A percentile compares a stretch with the other conserved stretches of the same genome.
Conservation (phyloP, 2,888 invertebrate species). For the Pyralis farinalis region DNA sequence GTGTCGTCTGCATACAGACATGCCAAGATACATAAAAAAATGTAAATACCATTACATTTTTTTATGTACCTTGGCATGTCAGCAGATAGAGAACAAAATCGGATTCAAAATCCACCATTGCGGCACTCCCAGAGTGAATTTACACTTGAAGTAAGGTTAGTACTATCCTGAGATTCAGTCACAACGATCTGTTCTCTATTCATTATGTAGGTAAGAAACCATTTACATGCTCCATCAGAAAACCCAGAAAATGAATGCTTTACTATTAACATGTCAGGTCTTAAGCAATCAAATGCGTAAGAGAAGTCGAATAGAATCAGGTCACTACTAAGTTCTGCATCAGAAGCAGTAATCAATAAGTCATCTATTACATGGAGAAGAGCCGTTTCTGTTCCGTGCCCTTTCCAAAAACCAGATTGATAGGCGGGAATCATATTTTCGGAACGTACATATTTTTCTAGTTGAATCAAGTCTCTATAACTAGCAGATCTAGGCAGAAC, state of each 20-base stretch:
- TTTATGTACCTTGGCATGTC: slow-evolving; percentile 8
- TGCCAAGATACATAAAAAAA: too few relatives aligned
- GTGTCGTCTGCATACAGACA: slow-evolving; percentile 15
- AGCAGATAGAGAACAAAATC: slow-evolving; percentile 11
- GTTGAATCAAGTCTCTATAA: too few relatives aligned
- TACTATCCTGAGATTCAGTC: neutral
- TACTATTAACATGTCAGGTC: slow-evolving; percentile 8
- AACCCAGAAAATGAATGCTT: slow-evolving; percentile 15
- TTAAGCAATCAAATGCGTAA: slow-evolving; percentile 13
- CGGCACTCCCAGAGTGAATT: slow-evolving; percentile 4
- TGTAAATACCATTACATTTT: slow-evolving; percentile 10
- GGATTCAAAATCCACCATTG: slow-evolving; percentile 10
- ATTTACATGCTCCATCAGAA: slow-evolving; percentile 6
- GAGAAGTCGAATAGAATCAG: slow-evolving; percentile 17
- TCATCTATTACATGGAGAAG: slow-evolving; percentile 17
- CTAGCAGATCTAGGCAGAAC: neutral
- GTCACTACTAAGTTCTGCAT: slow-evolving; percentile 11
- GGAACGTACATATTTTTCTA: neutral
- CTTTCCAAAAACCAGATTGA: slow-evolving; percentile 7
- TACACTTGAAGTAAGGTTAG: neutral
- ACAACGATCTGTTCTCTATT: slow-evolving; percentile 9
- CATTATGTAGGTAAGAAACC: slow-evolving; percentile 7
- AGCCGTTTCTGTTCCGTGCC: slow-evolving; percentile 12
- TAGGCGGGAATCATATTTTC: slow-evolving; percentile 6
- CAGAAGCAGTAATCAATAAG: slow-evolving; percentile 13